These are phyloP conservation scores for Heliconius aoede DNA, from an alignment of 2,888 invertebrate species.

Conservation along the genomic window DNA sequence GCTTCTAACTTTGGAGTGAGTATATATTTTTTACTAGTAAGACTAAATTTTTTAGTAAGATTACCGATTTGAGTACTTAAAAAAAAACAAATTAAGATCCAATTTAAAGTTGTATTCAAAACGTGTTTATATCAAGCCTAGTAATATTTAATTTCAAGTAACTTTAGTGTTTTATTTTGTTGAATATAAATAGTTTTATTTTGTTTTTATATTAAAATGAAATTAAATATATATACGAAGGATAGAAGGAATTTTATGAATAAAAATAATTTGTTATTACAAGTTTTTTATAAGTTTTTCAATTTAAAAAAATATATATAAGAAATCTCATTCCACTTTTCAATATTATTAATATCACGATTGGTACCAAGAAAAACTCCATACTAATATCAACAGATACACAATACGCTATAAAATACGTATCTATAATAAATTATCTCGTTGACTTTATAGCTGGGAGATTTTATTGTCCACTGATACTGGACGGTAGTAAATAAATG, in stretches of 20 bases:
- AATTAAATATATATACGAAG: too few species aligned
- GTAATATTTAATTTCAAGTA: neutral
- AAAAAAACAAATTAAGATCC: too few species aligned
- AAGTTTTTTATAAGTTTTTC: too few species aligned
- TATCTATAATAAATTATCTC: conserved; percentile 25
- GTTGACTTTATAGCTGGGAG: conserved; percentile 22
- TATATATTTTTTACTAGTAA: conserved; percentile 47
- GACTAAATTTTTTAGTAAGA: neutral
- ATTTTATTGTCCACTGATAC: conserved; percentile 29
- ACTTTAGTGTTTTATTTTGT: neutral
- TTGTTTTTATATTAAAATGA: too few species aligned
- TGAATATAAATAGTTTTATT: neutral
- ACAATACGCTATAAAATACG: conserved; percentile 21
- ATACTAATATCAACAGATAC: neutral
- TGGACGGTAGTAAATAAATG: conserved; percentile 26
- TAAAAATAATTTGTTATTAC: too few species aligned
- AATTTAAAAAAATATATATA: too few species aligned
- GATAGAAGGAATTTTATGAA: neutral
- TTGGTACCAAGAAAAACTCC: neutral
- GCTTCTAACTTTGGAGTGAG: conserved; percentile 99
- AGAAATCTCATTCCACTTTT: neutral
- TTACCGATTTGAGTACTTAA: too few species aligned
- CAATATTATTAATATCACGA: neutral
- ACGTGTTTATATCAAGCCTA: neutral
- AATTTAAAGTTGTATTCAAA: neutral